Percentiles rank a stretch among this genome's conserved stretches.
Evolutionary conservation across 2,888 invertebrate species (phyloP).

Genomic region (Epiblema foenella): DNA sequence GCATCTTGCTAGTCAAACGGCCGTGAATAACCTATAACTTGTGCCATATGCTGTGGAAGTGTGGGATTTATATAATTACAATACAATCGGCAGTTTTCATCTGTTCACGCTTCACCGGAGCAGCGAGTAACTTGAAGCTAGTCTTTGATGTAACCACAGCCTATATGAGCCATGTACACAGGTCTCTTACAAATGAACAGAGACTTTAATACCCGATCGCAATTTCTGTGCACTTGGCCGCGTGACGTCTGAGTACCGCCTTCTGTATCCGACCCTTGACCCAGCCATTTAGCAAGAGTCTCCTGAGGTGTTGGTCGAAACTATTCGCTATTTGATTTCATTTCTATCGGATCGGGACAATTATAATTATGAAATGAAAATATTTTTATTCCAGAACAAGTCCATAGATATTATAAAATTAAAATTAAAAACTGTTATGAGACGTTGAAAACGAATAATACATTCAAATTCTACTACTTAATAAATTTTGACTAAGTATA

Average conservation of each 20-base stretch:
- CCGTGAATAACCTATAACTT: conserved; percentile 27
- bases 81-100: conserved; percentile 51
- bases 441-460: background rate
- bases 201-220: background rate
- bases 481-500: background rate
- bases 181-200: background rate
- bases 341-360: too few relatives aligned
- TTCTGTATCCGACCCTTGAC: too few relatives aligned
- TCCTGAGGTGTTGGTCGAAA: too few relatives aligned
- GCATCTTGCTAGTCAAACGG: background rate
- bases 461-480: background rate
- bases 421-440: too few relatives aligned
- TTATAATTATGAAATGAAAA: too few relatives aligned
- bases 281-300: too few relatives aligned
- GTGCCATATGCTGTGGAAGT: conserved; percentile 37
- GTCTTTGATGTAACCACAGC: conserved; percentile 20
- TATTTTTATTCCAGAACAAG: too few relatives aligned
- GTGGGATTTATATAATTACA: conserved; percentile 48
- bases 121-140: conserved; percentile 32
- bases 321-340: too few relatives aligned
- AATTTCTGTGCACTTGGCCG: too few relatives aligned
- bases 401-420: too few relatives aligned
- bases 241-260: too few relatives aligned
- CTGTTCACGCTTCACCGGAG: conserved; percentile 49
- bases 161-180: background rate